Evolutionary conservation across 2,797 vertebrate species (phyloP), one percentile per base, ranked within the genome.

Genomic region (Coregonus suidteri): DNA sequence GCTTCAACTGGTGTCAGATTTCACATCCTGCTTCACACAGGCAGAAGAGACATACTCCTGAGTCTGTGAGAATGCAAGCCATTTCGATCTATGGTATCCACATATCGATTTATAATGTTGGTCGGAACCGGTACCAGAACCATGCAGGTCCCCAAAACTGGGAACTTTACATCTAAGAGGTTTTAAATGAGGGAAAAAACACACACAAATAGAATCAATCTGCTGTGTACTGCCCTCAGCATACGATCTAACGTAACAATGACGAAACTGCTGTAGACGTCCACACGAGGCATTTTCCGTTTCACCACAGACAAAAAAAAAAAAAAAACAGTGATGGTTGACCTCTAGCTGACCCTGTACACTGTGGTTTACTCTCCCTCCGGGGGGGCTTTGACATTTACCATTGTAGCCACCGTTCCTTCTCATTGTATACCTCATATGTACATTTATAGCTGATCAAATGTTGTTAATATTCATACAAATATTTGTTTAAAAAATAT

Each of bases 381-480:
- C 25, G 25, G 25, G 25, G 25, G 25, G 25, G 25, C 85, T 87
- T 79, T 89, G 90, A 86, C 87, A 86, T 88, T 90, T 88, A 83
- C 68, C 81, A 74, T 74, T 14, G 30, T 74, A 37, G 73, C 52
- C 31, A 47, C 47, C 14, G 6, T 37, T 37, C 6, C 37, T 37
- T 31, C 56, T 71, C 68, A 31, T n/a, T 18, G 53, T 25, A 6
- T 80, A 79, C 81, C 75, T 82, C 75, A 31, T 67, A 66, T 20
- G 72, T 66, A 52, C 62, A 80, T 71, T 37, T 4, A 35, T 35
- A 35, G 35, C 4, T 4, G 35, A 35, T 25, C 25, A 25, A 25
- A 25, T 25, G 25, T 25, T 35, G 34, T 35, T 35, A 35, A 35
- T 4, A 35, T 35, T 35, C 4, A 35, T 4, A 0, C 34, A 35